Base-by-base conservation (phyloP, 2,888 invertebrate genomes). In the Lamproptera curius region DNA sequence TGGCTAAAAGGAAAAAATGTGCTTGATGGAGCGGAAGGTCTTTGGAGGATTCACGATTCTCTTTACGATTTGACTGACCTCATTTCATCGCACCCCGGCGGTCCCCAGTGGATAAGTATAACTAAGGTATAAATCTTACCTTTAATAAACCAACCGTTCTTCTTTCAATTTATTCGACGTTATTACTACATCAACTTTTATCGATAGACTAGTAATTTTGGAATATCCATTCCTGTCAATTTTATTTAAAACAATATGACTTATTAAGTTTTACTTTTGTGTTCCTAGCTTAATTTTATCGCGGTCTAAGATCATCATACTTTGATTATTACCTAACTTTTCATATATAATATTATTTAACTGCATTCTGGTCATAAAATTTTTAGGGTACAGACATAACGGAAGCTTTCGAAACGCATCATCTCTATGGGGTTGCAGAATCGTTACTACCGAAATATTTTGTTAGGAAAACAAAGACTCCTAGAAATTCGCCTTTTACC, bases 21-120 rank as follows among this genome's bases (percentile, higher is more conserved):
- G 17, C 91, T 92, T 54, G 95, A 95, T 57, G 92, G 92, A 1
- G 94, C 94, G 0, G 94, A 94, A 72, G 91, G 90, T 6, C 74
- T 95, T 0, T 96, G 96, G 96, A 89, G 96, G 50, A 89, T 96
- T 26, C 89, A 93, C 48, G 90, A 96, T 68, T 79, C 80, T 8
- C 81, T 99, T 0, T 99, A 98, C 73, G 97, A 99, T 76, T 89
- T 99, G 36, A 92, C 92, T 0, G 89, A 90, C 4, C 99, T 97
- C 66, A 85, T 94, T 1, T 73, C 90, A 0, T 79, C 80, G 16
- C 99, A 99, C 85, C 99, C 99, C 1, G 97, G 97, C 8, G 97
- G 98, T 0, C 56, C 87, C 0, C 91, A 93, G 60, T 96, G 95
- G 95, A 68, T 96, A 31, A 67, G 71, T 37, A 72, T 89, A 42